These are phyloP conservation scores for Callosobruchus maculatus DNA, from an alignment of 2,888 invertebrate species.

Conservation along the genomic window DNA sequence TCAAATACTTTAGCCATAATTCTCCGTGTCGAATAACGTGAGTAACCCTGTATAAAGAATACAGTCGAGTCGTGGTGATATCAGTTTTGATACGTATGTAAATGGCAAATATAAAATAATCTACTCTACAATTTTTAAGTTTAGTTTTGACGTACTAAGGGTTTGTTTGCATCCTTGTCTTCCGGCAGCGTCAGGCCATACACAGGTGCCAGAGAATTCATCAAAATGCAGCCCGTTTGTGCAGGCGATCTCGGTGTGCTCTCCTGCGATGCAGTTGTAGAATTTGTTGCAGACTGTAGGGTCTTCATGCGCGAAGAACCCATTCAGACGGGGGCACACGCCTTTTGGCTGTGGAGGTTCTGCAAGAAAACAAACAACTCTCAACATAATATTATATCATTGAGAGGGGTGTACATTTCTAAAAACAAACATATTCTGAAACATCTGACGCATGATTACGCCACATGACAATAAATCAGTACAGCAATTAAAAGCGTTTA, in stretches of 20 bases:
- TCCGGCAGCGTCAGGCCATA: constrained; percentile 80
- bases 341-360: constrained; percentile 71
- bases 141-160: constrained; percentile 36
- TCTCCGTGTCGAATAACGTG: no score
- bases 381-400: not conserved
- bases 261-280: constrained; percentile 87
- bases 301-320: constrained; percentile 89
- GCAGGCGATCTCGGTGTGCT: constrained; percentile 73
- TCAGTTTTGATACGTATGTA: no score
- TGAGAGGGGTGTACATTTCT: not conserved
- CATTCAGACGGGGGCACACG: constrained; percentile 80
- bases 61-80: no score
- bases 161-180: constrained; percentile 65
- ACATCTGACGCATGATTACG: no score
- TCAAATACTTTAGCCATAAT: no score
- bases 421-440: no score
- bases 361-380: constrained; percentile 41
- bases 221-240: constrained; percentile 89
- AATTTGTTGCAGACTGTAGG: constrained; percentile 77
- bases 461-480: no score
- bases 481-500: no score
- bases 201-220: constrained; percentile 84
- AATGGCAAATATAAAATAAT: no score
- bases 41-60: no score
- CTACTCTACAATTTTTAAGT: no score